Base-by-base conservation (phyloP, 2,113 vertebrate species). In the Ivindomyrus marchei region DNA sequence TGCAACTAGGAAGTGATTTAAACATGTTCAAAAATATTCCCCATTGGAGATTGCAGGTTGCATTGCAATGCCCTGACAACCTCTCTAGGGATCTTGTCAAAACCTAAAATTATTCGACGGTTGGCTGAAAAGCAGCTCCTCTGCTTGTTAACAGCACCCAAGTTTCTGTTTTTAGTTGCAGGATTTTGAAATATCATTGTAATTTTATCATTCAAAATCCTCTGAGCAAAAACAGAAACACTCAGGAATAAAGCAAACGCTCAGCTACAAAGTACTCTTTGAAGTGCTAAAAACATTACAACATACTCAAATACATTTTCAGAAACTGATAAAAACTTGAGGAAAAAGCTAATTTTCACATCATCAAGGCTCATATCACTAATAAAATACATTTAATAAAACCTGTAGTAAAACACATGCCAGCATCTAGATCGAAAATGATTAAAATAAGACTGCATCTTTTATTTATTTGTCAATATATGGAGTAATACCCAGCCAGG, bases 71-170 rank as follows among this genome's bases (percentile, higher is more conserved):
- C 74, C 74, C 74, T 80, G 74, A 80, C 74, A 80, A 80, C 36
- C 74, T 80, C 74, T 80, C 74, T 39, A 80, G 74, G 74, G 74
- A 80, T 42, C 74, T 80, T 80, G 74, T 80, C 74, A 80, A 80
- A 80, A 80, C 74, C 36, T 80, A 80, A 80, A 80, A 80, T 80
- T 80, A 80, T 80, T 80, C 17, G 4, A 6, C 36, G 15, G 36
- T 80, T 80, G 74, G 74, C 74, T 80, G 74, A 80, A 80, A 42
- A 80, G 36, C 74, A 80, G 36, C 74, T 42, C 6, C 15, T 80
- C 36, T 80, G 74, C 74, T 80, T 80, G 74, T 80, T 80, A 80
- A 42, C 36, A 4, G 36, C 31, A 80, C 74, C 74, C 74, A 80
- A 42, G 74, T 80, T 80, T 36, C 74, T 0, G 5, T 80, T 80